These are phyloP conservation scores for Lytechinus pictus DNA, from an alignment of 35 echinoderm and acorn worm genomes.

Conservation along the genomic window DNA sequence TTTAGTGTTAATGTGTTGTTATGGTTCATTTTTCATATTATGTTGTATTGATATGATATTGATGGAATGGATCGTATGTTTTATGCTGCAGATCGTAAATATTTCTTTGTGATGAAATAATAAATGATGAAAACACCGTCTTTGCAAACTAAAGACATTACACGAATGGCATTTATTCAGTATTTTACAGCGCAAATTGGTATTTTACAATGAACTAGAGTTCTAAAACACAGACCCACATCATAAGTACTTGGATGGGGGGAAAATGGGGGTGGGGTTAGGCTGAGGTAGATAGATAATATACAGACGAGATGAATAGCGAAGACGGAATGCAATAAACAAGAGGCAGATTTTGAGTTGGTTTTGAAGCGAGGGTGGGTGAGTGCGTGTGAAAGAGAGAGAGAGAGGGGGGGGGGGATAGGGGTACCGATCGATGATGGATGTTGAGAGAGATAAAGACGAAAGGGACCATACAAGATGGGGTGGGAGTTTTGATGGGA, in stretches of 20 bases:
- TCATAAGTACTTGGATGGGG: too few species aligned
- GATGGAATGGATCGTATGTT: neutral
- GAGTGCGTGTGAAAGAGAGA: neutral
- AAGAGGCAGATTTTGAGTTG: neutral
- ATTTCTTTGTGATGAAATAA: slow-evolving; percentile 40
- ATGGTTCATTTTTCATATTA: neutral
- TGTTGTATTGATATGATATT: neutral
- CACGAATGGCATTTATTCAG: neutral
- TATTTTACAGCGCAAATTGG: neutral
- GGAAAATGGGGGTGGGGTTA: neutral
- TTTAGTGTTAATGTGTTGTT: neutral
- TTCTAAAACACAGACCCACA: neutral
- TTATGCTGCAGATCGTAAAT: slow-evolving; percentile 26
- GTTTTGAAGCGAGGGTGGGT: too few species aligned
- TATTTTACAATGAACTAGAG: neutral
- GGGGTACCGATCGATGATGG: neutral
- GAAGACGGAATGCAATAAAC: neutral
- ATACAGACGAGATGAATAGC: neutral
- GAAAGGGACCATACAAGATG: too few species aligned
- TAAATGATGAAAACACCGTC: neutral
- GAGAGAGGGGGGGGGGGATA: neutral
- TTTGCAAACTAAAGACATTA: neutral
- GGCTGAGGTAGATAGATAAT: neutral
- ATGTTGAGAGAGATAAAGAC: neutral
- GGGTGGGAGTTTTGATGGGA: too few species aligned